Evolutionary conservation across 2,113 vertebrate genomes (phyloP).

Genomic region (Numenius arquata): DNA sequence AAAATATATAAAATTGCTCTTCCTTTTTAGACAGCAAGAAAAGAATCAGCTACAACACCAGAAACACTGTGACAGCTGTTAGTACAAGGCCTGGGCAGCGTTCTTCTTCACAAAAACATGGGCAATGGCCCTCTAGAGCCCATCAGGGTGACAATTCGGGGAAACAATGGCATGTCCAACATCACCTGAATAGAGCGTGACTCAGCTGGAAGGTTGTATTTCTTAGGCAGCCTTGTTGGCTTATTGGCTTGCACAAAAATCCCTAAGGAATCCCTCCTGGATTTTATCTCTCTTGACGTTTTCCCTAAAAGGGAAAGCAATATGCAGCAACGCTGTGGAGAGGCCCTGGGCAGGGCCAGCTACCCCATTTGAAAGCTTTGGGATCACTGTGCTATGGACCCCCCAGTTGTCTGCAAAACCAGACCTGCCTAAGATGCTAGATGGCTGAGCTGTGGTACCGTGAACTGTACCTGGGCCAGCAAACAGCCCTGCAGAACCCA

Average conservation of each 20-base stretch:
- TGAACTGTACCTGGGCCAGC: fast-evolving
- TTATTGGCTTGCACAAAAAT: background rate
- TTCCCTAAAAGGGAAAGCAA: background rate
- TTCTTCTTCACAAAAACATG: background rate
- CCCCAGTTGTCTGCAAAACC: background rate
- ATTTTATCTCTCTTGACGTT: background rate
- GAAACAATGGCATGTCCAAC: background rate
- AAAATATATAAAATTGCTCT: background rate
- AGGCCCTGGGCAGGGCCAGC: background rate
- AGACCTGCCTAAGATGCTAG: no score
- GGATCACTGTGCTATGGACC: background rate
- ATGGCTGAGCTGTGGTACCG: fast-evolving
- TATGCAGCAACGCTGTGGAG: fast-evolving
- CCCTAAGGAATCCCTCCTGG: background rate
- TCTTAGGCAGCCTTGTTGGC: background rate
- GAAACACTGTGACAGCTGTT: background rate
- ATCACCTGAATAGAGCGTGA: background rate
- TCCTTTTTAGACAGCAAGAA: background rate
- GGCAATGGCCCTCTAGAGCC: background rate
- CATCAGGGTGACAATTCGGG: background rate
- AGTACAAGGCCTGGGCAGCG: background rate
- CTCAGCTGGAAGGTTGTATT: background rate
- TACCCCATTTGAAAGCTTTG: fast-evolving
- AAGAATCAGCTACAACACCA: background rate
- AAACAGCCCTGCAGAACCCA: background rate